Percentiles rank a stretch among this genome's conserved stretches.
Conservation (phyloP, 2,797 vertebrate species). For the Syngnathus rostellatus region DNA sequence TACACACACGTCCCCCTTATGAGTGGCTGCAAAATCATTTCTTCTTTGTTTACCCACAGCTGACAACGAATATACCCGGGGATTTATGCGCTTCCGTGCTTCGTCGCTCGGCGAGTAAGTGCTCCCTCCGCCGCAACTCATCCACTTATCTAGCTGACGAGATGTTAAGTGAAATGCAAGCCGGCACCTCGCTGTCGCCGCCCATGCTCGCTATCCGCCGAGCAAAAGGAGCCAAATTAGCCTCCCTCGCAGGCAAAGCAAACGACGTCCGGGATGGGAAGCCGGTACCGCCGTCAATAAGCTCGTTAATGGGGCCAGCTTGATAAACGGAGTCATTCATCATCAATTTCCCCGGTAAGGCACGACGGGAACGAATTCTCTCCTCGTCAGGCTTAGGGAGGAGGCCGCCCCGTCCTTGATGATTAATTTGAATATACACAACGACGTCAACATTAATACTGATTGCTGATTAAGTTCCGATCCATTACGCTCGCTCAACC, state of each 20-base stretch:
- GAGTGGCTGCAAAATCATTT: conserved; percentile 42
- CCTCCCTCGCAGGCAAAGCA: conserved; percentile 31
- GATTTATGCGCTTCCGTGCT: conserved; percentile 41
- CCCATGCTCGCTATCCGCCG: conserved; percentile 17
- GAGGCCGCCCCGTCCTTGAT: conserved; percentile 55
- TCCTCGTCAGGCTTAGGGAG: conserved; percentile 33
- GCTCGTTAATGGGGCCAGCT: conserved; percentile 60
- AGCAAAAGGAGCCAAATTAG: conserved; percentile 34
- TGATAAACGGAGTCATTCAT: conserved; percentile 69
- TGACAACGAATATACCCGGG: conserved; percentile 34
- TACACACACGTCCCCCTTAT: conserved; percentile 30
- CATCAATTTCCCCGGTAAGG: conserved; percentile 63
- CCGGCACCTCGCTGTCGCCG: conserved; percentile 39
- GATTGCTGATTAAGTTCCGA: conserved; percentile 70
- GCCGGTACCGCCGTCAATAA: conserved; percentile 36
- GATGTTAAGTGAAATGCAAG: conserved; percentile 50
- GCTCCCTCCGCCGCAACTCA: conserved; percentile 32
- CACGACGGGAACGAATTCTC: conserved; percentile 47
- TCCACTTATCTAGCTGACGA: conserved; percentile 47
- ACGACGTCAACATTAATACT: conserved; percentile 65
- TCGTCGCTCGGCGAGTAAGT: conserved; percentile 26
- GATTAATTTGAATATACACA: conserved; percentile 73
- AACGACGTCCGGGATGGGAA: conserved; percentile 39
- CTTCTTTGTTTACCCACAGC: conserved; percentile 50
- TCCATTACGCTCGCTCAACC: conserved; percentile 44